These are phyloP conservation scores for Fragum sueziense DNA, from an alignment of 2,888 invertebrate species.

Conservation along the genomic window DNA sequence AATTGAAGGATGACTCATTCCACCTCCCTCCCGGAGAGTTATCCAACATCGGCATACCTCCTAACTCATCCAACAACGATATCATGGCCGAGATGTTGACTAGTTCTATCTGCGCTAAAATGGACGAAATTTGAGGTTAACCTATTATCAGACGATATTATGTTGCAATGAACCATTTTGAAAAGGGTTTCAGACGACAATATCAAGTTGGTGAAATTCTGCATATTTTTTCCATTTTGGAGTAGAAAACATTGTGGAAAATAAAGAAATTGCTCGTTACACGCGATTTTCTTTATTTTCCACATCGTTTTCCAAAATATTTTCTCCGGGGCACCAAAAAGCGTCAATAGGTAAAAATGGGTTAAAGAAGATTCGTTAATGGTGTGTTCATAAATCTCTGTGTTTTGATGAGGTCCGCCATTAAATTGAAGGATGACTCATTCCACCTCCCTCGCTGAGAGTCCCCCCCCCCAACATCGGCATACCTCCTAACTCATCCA, in stretches of 20 bases:
- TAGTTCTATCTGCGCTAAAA: conserved; percentile 46
- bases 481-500: conserved; percentile 35
- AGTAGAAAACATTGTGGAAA: no score
- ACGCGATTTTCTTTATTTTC: no score
- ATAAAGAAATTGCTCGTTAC: no score
- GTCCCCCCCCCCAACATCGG: conserved; percentile 28
- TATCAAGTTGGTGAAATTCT: no score
- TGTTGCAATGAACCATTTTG: no score
- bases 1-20: conserved; percentile 23
- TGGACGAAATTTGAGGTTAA: neutral
- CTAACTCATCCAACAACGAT: conserved; percentile 23
- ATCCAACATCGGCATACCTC: conserved; percentile 33
- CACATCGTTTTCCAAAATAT: no score
- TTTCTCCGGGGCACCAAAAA: no score
- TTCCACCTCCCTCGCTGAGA: conserved; percentile 12
- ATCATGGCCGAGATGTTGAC: conserved; percentile 17
- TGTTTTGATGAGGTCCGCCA: conserved; percentile 27
- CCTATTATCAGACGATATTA: no score
- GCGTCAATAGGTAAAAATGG: no score
- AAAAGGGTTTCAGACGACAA: no score
- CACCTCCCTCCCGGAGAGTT: conserved; percentile 2
- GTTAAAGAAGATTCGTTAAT: no score
- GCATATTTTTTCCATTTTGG: no score
- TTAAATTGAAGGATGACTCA: conserved; percentile 26
- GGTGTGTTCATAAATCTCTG: conserved; percentile 12